These are phyloP conservation scores for Junonia oenone DNA, from an alignment of 2,888 invertebrate species.

Conservation along the genomic window DNA sequence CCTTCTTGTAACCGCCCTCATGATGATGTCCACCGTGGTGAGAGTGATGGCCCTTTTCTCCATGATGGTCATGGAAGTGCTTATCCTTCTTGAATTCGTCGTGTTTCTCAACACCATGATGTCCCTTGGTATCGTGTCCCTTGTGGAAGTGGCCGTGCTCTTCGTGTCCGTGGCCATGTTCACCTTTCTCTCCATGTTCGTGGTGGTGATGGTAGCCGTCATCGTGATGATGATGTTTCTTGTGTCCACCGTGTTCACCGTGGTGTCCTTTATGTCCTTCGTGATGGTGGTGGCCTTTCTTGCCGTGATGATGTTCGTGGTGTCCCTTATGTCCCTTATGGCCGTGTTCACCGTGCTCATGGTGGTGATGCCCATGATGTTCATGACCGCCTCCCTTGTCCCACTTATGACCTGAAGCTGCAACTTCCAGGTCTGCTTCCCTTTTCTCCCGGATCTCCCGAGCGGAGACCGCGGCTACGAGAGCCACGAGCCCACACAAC, in stretches of 20 bases:
- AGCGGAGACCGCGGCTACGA: conserved; percentile 68
- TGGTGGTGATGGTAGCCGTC: conserved; percentile 82
- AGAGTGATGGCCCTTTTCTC: conserved; percentile 87
- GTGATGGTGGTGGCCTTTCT: conserved; percentile 85
- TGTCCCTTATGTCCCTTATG: conserved; percentile 85
- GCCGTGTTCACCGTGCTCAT: conserved; percentile 81
- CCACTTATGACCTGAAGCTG: conserved; percentile 63
- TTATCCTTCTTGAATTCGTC: conserved; percentile 92
- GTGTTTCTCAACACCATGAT: conserved; percentile 88
- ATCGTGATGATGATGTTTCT: conserved; percentile 82
- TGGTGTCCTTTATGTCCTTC: conserved; percentile 81
- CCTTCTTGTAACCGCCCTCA: conserved; percentile 88
- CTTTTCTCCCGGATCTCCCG: conserved; percentile 71
- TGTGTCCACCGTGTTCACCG: conserved; percentile 81
- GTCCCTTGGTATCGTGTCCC: conserved; percentile 90
- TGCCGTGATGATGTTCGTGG: conserved; percentile 82
- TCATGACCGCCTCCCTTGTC: conserved; percentile 81
- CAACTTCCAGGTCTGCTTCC: conserved; percentile 73
- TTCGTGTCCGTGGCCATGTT: conserved; percentile 76
- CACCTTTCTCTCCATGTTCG: conserved; percentile 82
- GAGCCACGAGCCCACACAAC: conserved; percentile 63
- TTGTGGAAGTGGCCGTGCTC: conserved; percentile 86
- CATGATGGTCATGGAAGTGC: conserved; percentile 90
- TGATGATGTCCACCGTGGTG: conserved; percentile 89
- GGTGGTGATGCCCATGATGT: conserved; percentile 81